A percentile compares a stretch with the other conserved stretches of the same genome.
Evolutionary conservation across 2,113 vertebrate genomes (phyloP).

Genomic region (Limnothrissa miodon): DNA sequence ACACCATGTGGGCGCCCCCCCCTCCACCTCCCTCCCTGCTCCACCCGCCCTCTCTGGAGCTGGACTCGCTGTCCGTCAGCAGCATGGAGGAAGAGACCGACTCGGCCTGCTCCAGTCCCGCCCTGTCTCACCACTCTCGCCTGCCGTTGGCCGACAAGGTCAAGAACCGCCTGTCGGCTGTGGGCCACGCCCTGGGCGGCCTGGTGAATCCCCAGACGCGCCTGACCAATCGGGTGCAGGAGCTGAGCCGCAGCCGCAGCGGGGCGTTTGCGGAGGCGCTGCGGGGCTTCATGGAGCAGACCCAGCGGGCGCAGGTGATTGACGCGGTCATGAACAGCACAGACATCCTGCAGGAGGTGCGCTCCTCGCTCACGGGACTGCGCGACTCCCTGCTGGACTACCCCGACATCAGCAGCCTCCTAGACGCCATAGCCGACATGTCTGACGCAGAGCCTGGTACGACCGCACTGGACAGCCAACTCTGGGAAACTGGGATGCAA

Average conservation of each 20-base stretch:
- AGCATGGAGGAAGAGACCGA: slow-evolving; percentile 78
- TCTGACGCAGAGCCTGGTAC: slow-evolving; percentile 68
- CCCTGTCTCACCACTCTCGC: slow-evolving; percentile 17
- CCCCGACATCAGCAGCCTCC: slow-evolving; percentile 66
- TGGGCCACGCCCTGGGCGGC: slow-evolving; percentile 72
- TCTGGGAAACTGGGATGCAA: neutral
- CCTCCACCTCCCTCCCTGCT: slow-evolving; percentile 49
- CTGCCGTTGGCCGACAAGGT: slow-evolving; percentile 73
- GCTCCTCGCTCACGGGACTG: slow-evolving; percentile 73
- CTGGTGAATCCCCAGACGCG: slow-evolving; percentile 67
- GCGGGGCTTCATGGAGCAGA: slow-evolving; percentile 59
- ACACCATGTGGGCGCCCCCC: slow-evolving; percentile 64
- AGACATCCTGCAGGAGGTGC: slow-evolving; percentile 82
- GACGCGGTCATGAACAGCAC: slow-evolving; percentile 48
- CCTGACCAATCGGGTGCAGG: slow-evolving; percentile 69
- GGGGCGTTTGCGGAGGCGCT: slow-evolving; percentile 66
- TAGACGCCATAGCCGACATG: slow-evolving; percentile 66
- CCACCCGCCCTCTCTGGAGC: slow-evolving; percentile 57
- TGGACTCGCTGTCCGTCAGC: slow-evolving; percentile 71
- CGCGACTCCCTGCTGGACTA: slow-evolving; percentile 72
- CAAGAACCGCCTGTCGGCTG: slow-evolving; percentile 72
- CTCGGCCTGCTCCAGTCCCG: slow-evolving; percentile 13
- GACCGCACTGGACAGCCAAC: slow-evolving; percentile 10
- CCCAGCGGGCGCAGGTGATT: slow-evolving; percentile 42
- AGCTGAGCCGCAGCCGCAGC: slow-evolving; percentile 70